Base-by-base conservation (phyloP, 2,113 vertebrate species). In the Zosterops japonicus region DNA sequence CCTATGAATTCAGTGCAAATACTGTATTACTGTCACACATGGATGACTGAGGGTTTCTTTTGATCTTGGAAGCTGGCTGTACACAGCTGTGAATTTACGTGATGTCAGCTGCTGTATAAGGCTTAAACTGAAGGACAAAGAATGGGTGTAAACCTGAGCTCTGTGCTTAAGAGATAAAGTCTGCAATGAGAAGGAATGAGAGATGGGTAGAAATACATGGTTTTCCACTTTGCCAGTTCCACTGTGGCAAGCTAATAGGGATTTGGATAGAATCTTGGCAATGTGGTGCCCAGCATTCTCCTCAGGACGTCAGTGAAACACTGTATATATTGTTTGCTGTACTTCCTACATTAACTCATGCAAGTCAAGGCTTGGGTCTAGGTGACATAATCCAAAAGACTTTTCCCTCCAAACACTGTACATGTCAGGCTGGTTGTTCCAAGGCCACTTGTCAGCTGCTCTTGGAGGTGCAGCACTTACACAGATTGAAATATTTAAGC, bases 261-360 rank as follows among this genome's bases (percentile, higher is more conserved):
- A 55, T 64, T 69, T 82, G 12, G 23, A 36, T 33, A 41, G 25
- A 57, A 18, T 63, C 41, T 60, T 64, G 23, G 31, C 24, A 68
- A 2, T 10, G 8, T 28, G 14, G 6, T 64, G 20, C 27, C 23
- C 0, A 2, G 17, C 28, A 52, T 59, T n/a, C 4, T 39, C 24
- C 31, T 22, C 42, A 16, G 4, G 42, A n/a, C 35, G 76, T 60
- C 41, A 23, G 36, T 41, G 28, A 46, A 92, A 72, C 35, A 77
- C 11, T n/a, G 9, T 27, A 14, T 50, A 24, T 36, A 27, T 35
- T 53, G 2, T 59, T 70, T 69, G 56, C 49, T 80, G 7, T 81
- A 42, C 35, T 79, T 59, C 11, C 27, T 75, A 16, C 44, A 44
- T 49, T 42, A 50, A 36, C 41, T 52, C 1, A 4, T 25, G 3